Conservation (phyloP, 2,888 invertebrate genomes). For the Cephus spinipes region DNA sequence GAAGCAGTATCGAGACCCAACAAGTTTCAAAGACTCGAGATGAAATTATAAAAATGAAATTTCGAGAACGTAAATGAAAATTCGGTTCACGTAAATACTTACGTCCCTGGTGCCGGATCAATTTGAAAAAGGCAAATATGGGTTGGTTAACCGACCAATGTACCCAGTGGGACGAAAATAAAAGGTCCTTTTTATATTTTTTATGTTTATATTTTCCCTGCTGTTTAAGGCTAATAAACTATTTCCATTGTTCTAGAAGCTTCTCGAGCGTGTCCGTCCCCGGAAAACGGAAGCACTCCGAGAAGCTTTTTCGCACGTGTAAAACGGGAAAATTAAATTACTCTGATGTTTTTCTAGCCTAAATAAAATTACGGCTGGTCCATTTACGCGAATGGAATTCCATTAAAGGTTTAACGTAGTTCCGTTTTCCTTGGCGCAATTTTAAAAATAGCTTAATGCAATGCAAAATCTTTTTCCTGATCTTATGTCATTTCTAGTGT, state of each 20-base stretch:
- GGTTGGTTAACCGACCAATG: not conserved
- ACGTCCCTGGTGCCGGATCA: not conserved
- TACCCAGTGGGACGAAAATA: not conserved
- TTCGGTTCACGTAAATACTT: not conserved
- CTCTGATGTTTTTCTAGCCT: conserved; percentile 19
- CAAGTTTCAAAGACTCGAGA: not conserved
- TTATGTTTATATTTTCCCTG: not conserved
- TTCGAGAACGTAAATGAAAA: not conserved
- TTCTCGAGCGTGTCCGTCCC: not conserved
- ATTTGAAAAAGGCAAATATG: not conserved
- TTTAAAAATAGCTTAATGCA: not conserved
- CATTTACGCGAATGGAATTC: conserved; percentile 23
- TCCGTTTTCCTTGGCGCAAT: conserved; percentile 8
- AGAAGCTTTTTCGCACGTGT: not conserved
- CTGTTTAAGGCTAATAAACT: not conserved
- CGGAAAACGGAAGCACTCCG: not conserved
- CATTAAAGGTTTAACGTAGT: conserved; percentile 11
- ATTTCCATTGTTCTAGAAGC: not conserved
- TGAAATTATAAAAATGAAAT: not conserved
- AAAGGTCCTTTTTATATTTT: not conserved
- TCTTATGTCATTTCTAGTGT: not conserved
- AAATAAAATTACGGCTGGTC: conserved; percentile 25
- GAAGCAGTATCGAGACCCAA: not conserved
- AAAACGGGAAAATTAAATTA: conserved; percentile 26
- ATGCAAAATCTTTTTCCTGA: not conserved